These are phyloP conservation scores for Solenodon paradoxus DNA, from an alignment of 2,113 vertebrate species.

Conservation along the genomic window DNA sequence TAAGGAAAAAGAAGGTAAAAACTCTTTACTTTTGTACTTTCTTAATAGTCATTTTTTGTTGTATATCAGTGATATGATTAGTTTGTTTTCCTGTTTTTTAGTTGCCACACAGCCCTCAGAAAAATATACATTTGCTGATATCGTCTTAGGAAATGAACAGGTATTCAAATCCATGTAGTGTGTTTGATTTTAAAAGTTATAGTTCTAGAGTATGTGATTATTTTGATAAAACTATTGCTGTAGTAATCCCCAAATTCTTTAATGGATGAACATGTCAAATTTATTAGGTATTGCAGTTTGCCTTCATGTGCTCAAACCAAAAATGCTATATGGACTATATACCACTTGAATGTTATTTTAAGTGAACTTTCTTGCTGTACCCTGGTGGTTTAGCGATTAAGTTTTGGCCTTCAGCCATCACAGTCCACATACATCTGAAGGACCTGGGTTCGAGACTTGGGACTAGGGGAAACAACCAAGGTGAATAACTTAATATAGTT, in stretches of 20 bases:
- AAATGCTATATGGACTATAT: not conserved
- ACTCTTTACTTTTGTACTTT: slow-evolving; percentile 27
- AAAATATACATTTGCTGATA: slow-evolving; percentile 94
- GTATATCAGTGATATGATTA: slow-evolving; percentile 19
- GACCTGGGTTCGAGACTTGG: too few relatives aligned
- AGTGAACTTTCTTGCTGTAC: too few relatives aligned
- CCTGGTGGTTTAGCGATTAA: too few relatives aligned
- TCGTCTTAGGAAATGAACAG: slow-evolving; percentile 95
- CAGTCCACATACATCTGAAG: too few relatives aligned
- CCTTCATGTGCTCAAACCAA: not conserved
- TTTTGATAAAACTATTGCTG: not conserved
- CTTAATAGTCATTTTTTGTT: slow-evolving; percentile 38
- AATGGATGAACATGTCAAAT: not conserved
- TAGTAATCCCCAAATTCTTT: not conserved
- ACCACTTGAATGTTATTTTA: slow-evolving; percentile 18
- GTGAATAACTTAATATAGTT: too few relatives aligned
- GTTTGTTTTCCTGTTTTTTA: slow-evolving; percentile 71
- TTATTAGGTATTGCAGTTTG: not conserved
- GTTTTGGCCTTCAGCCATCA: too few relatives aligned
- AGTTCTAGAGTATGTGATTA: not conserved
- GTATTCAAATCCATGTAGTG: slow-evolving; percentile 77
- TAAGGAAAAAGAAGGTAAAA: slow-evolving; percentile 87
- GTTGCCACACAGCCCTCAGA: slow-evolving; percentile 76
- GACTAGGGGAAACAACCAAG: too few relatives aligned
- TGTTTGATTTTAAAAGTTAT: slow-evolving; percentile 10